Conservation (phyloP, 1,140 invertebrate genomes). For the Eciton burchellii region DNA sequence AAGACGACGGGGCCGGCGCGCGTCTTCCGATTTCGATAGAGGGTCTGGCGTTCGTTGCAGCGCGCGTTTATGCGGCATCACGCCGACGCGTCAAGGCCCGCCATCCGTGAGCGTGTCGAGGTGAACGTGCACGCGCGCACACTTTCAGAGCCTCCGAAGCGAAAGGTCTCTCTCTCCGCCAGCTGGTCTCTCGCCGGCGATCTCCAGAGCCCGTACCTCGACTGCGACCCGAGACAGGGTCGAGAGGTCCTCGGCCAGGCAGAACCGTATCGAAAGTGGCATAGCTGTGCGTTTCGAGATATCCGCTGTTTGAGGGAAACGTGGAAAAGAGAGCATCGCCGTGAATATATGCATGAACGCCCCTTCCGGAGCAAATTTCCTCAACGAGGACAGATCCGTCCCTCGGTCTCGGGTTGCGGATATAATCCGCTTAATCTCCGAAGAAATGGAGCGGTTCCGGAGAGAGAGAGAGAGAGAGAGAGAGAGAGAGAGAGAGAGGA, state of each 20-base stretch:
- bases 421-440: conserved; percentile 50
- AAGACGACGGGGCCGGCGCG: conserved; percentile 51
- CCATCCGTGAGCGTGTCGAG: conserved; percentile 55
- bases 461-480: too few species aligned
- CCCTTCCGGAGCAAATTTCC: conserved; percentile 54
- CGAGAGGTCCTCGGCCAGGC: conserved; percentile 71
- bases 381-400: conserved; percentile 27
- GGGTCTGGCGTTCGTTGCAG: conserved; percentile 27
- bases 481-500: background rate
- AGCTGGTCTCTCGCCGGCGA: conserved; percentile 66
- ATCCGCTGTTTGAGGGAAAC: conserved; percentile 38
- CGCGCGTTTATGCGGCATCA: conserved; percentile 73
- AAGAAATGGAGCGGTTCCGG: conserved; percentile 12
- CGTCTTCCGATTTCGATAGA: conserved; percentile 73
- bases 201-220: conserved; percentile 48
- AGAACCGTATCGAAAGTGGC: conserved; percentile 74
- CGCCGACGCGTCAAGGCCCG: conserved; percentile 69
- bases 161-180: conserved; percentile 68
- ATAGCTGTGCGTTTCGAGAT: conserved; percentile 61
- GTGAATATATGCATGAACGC: conserved; percentile 62
- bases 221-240: conserved; percentile 68
- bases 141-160: conserved; percentile 70
- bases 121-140: conserved; percentile 70
- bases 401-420: background rate
- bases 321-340: conserved; percentile 59